Evolutionary conservation across 64 coral and sea anemone genomes (phyloP), one percentile per base, ranked within the genome.

Genomic region (Montipora cactus): DNA sequence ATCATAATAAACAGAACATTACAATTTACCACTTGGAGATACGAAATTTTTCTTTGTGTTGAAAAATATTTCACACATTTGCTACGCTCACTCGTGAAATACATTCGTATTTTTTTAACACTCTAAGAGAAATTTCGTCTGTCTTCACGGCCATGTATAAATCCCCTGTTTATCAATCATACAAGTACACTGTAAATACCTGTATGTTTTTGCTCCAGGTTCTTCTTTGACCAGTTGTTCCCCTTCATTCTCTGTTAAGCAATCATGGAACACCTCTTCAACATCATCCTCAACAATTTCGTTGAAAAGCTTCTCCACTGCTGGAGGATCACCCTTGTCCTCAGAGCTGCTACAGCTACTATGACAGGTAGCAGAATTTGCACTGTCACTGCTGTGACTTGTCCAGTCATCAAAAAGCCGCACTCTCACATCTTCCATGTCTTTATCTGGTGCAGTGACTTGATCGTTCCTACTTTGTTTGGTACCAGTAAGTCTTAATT

Each of bases 261-360:
- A 89, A 82, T 91, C 92, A 21, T 97, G 70, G 73, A 95, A 92
- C 55, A 94, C 72, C 14, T 96, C 95, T 57, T 57, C 89, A 8
- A 45, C 84, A 79, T 92, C 95, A 81, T 90, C 89, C 49, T 84
- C 78, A 21, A 48, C 14, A 64, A 49, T 15, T 47, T 55, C 59
- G 25, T 81, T 44, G 6, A 45, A 7, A 51, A 44, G 25, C 46
- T 16, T 69, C 3, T 70, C 61, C 46, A 53, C 18, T 23, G 49
- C 18, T 15, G 28, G 45, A 15, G 9, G 79, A 1, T 62, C 70
- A 73, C 6, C 79, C 47, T 85, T 83, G 51, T 78, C 87, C 14
- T 89, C 87, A 47, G 72, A 4, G 59, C 87, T 89, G 52, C 76
- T 78, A 49, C 16, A 64, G 21, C 87, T 89, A 16, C 86, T 88